Base-by-base conservation (phyloP, 2,888 invertebrate genomes). In the Spodoptera littoralis region DNA sequence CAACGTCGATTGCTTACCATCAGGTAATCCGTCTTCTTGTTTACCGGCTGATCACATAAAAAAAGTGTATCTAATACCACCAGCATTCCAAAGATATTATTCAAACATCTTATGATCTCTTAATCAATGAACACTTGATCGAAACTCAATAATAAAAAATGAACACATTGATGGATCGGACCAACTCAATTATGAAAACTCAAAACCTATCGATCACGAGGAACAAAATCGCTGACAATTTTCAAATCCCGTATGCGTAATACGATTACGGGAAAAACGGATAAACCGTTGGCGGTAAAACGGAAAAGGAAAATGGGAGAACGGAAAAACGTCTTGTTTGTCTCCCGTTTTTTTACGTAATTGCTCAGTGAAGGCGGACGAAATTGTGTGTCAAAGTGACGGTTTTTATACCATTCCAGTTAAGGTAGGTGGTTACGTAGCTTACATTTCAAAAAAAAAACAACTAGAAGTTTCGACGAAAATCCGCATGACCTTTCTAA, bases 301-400 rank as follows among this genome's bases (percentile, higher is more conserved):
- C 9, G 13, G 47, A 36, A 36, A 42, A 56, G n/a, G 13, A 55
- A 49, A 43, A 12, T 3, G 45, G 41, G 48, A 22, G 11, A 18
- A 27, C n/a, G 48, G 22, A 11, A 55, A 59, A 57, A 60, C 50
- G n/a, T 46, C 55, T 45, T 43, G 36, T 46, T 56, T 56, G 60
- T 55, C 61, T 76, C 66, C 76, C 75, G 63, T 75, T 62, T 54
- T 58, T 48, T 11, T 49, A 36, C 56, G 36, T 76, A 60, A 65
- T 69, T 65, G 56, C 18, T 51, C 43, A 42, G 18, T 46, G 44
- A 24, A 42, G 48, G 24, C 46, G 53, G 22, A 45, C 22, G 46
- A 41, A 27, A 57, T 61, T 52, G 24, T 18, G 13, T 45, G 44
- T 24, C 24, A 54, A 4, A 41, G 47, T 4, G n/a, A 41, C 24